Evolutionary conservation across 2,113 vertebrate genomes (phyloP), one percentile per base, ranked within the genome.

Genomic region (Spilogale gracilis): DNA sequence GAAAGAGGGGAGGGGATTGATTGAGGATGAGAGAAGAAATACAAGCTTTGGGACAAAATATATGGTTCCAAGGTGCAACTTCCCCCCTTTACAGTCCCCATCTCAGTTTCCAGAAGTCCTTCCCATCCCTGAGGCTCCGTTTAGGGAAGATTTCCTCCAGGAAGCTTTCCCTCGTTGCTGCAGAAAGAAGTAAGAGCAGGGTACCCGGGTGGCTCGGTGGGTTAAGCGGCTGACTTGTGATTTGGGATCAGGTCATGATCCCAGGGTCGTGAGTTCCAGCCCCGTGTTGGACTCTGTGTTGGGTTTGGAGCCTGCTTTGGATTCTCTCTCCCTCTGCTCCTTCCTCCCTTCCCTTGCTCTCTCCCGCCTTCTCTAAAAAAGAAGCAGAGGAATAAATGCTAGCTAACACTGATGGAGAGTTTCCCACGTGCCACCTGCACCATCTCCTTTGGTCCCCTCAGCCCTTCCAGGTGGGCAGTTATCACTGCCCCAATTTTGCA

Each of bases 351-450:
- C 65, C 8, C 30, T 67, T 14, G 17, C 30, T 67, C 63, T 67
- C 6, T 67, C 63, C 32, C 30, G 2, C 61, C 63, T 2, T 67
- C 63, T 16, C 27, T 61, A 4, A 61, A 27, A 10, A 32, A n/a
- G 30, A 67, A 32, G 30, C 16, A 67, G 32, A n/a, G 32, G 32
- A n/a, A 18, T 6, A 69, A 69, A 65, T 32, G 14, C 63, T 25
- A 67, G 23, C 14, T 52, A 45, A 65, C 50, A 43, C 6, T 23
- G 27, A 6, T 65, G 38, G 63, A 60, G 16, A 50, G 7, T 16
- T 80, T 80, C 43, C 61, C 1, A 0, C 2, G 0, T 45, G 23
- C 61, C 1, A 0, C 2, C 0, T 45, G 23, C 61, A 50, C 25
- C 20, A 16, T 52, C 17, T 48, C 27, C 50, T 91, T 81, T 92